Evolutionary conservation across 2,113 vertebrate genomes (phyloP).

Genomic region (Platysteira castanea): DNA sequence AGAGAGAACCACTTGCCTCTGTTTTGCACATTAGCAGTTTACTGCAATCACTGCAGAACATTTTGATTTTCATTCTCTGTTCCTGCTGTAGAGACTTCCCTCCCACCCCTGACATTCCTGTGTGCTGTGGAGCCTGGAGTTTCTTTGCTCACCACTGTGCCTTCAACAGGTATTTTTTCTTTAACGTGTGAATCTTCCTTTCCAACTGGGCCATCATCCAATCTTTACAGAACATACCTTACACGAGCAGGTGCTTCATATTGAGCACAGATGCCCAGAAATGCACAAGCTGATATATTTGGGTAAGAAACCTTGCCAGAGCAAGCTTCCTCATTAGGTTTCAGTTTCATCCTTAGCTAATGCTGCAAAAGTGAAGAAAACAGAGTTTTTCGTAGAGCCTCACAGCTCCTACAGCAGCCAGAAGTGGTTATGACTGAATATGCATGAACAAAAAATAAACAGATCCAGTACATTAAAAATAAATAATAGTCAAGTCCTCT

Average conservation of each 20-base stretch:
- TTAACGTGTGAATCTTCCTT: not conserved
- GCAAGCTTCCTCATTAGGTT: not conserved
- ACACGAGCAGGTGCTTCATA: slow-evolving; percentile 6
- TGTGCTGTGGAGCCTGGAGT: not conserved
- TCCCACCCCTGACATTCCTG: not conserved
- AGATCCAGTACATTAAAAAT: not conserved
- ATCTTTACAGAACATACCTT: slow-evolving; percentile 4
- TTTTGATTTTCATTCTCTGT: not conserved
- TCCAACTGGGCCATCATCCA: not conserved
- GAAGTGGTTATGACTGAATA: not conserved
- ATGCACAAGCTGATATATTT: not conserved
- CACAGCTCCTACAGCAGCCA: not conserved
- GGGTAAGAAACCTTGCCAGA: not conserved
- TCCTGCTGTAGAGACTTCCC: not conserved
- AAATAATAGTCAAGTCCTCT: not conserved
- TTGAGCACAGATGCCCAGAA: slow-evolving; percentile 37
- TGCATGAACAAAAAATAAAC: not conserved
- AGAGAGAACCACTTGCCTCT: not conserved
- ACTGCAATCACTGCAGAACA: not conserved
- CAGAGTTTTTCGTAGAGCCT: not conserved
- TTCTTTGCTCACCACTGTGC: not conserved
- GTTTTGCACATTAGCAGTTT: not conserved
- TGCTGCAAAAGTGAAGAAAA: not conserved
- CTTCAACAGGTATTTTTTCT: slow-evolving; percentile 33
- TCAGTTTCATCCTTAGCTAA: not conserved